Base-by-base conservation (phyloP, 2,888 invertebrate species). In the Acrobasis suavella region DNA sequence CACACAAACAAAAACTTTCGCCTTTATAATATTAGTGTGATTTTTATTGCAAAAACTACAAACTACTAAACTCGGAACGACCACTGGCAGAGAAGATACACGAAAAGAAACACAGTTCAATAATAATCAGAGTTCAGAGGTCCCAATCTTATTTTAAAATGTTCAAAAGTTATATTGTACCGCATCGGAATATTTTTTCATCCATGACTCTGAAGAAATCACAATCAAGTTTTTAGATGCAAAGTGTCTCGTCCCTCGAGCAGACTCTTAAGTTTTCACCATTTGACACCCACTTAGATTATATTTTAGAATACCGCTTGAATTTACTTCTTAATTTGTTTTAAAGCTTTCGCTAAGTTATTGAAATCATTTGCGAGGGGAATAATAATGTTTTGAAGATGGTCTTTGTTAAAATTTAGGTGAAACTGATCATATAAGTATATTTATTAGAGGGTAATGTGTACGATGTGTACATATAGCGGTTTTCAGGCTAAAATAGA, bases 161-260 rank as follows among this genome's bases (percentile, higher is more conserved):
- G 32, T 32, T 22, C 32, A 32, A 32, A 22, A 32, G 2, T 2
- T 32, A 5, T 9, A 39, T 37, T 38, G 56, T 68, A 60, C 70
- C 78, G 39, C 49, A 69, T 78, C 77, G 65, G 64, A 8, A 0
- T 16, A 6, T 60, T 46, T 58, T 37, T 2, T 15, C 7, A 22
- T 50, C 10, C 9, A 1, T 7, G 9, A 62, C 66, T 66, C 62
- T 32, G 63, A 62, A 69, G 68, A 62, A 73, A 72, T 78, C 70
- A 80, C 80, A 85, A 81, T 82, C 78, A 82, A 81, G 80, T 83
- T 85, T 81, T 82, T 76, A 78, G 73, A 74, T 71, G 74, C 74
- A 73, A 77, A 81, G 75, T 78, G 78, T 79, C 76, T 75, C 70
- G 75, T 74, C 78, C 37, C 62, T 62, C 49, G 38, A 37, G 61